Evolutionary conservation across 1,140 invertebrate genomes (phyloP), one percentile per base, ranked within the genome.

Genomic region (Drosophila repletoides): DNA sequence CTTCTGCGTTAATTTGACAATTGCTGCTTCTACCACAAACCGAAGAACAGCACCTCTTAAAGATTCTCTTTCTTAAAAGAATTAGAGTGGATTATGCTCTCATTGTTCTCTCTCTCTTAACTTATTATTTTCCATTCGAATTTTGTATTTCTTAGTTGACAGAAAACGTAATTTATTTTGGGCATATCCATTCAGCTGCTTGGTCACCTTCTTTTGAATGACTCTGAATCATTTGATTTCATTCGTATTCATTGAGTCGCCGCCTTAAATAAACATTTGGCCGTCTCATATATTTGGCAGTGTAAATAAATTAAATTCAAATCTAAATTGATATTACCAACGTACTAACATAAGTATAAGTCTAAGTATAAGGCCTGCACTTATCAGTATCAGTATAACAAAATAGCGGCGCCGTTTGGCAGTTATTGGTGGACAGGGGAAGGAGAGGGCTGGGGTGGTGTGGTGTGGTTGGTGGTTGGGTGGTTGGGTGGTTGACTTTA

Each of bases 301-400:
- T 72, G 79, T 84, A 84, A 84, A 84, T 84, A 84, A 84, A 84
- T 84, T 84, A 86, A 84, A 84, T 86, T 84, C 74, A 79, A 84
- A 84, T 86, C 79, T 75, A 86, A 84, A 84, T 86, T 84, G 79
- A 79, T 86, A 84, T 86, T 52, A 79, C 55, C 53, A 72, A 68
- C 41, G 38, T 36, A 26, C 66, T 70, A 61, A 45, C 28, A 36
- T 33, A 29, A n/a, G 38, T 58, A 48, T 34, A 43, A 29, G 33
- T 24, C 15, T 26, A 21, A 2, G 34, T 49, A 46, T 59, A 40
- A 61, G 40, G 75, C 53, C 75, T 58, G 49, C 41, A 51, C 65
- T 79, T 79, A 79, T 79, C 75, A 67, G 19, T 31, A 46, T 10
- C 17, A 19, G 29, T 48, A 53, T 33, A 28, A 53, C 34, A 46